Base-by-base conservation (phyloP, 1,140 invertebrate species). In the Mizuhopecten yessoensis region DNA sequence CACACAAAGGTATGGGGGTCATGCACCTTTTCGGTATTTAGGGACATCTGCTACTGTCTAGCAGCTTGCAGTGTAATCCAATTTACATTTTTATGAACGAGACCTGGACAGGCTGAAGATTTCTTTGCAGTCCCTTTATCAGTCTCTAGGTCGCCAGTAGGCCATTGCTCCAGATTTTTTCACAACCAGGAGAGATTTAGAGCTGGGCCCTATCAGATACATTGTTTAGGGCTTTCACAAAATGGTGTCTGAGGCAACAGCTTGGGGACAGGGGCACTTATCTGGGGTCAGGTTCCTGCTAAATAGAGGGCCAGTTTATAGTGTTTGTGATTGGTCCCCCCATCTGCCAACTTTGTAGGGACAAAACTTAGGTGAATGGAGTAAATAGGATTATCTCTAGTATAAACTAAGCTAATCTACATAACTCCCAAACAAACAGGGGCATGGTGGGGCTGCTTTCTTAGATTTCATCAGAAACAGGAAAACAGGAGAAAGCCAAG, bases 321-420 rank as follows among this genome's bases (percentile, higher is more conserved):
- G 5, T 1, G 23, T n/a, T n/a, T 75, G 23, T 75, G 57, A 75
- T 75, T 75, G 57, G 57, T 0, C 57, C 57, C 57, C 57, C 57
- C n/a, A 75, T 75, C 57, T 75, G 57, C 57, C n/a, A 75, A 17
- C 57, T 75, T 2, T 29, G 17, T 20, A 29, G 57, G 57, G 57
- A 29, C 57, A 75, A 57, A n/a, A 75, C 57, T 75, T 75, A 5
- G 57, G 57, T 75, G 57, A 75, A 75, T 75, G 57, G 57, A 29
- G n/a, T 75, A 75, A 75, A 75, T 75, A 75, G n/a, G 57, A 75
- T 75, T 75, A 75, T 75, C 57, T 75, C 23, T 75, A 75, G 57
- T 75, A 29, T 75, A 75, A 75, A 75, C 57, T 75, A 9, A 3
- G 23, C 57, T 75, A 75, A 75, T 75, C 57, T 29, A 75, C 23